Evolutionary conservation across 2,888 invertebrate genomes (phyloP).

Genomic region (Alsophila aescularia): DNA sequence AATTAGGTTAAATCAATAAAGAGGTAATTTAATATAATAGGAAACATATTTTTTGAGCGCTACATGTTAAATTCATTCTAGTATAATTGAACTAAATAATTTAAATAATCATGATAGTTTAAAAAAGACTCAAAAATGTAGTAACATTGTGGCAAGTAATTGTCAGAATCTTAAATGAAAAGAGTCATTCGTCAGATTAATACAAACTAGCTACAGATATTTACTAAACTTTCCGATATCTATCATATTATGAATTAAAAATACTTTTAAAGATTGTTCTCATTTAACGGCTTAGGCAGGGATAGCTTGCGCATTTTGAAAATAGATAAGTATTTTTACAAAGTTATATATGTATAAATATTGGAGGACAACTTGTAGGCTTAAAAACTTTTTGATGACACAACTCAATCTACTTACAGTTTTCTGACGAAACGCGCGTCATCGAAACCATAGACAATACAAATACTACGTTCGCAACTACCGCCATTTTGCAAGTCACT

Average conservation of each 20-base stretch:
- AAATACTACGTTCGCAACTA: too few relatives aligned
- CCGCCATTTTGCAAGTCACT: too few relatives aligned
- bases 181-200: background rate
- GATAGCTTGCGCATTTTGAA: background rate
- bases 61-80: constrained; percentile 34
- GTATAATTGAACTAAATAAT: constrained; percentile 7
- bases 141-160: constrained; percentile 18
- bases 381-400: too few relatives aligned
- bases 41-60: constrained; percentile 64
- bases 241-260: too few relatives aligned
- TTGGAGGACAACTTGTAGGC: too few relatives aligned
- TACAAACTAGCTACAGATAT: background rate
- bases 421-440: too few relatives aligned
- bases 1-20: constrained; percentile 28
- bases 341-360: too few relatives aligned
- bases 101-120: background rate
- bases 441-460: too few relatives aligned
- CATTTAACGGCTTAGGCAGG: background rate
- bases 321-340: too few relatives aligned
- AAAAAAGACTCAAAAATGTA: constrained; percentile 12
- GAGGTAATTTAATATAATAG: constrained; percentile 51
- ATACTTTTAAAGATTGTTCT: too few relatives aligned
- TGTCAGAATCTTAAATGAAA: background rate
- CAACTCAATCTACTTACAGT: too few relatives aligned
- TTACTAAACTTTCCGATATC: too few relatives aligned